Percentiles rank a stretch among this genome's conserved stretches.
phyloP scores from a whole-genome alignment of 2,888 invertebrate genomes.

The Chesias legatella region DNA sequence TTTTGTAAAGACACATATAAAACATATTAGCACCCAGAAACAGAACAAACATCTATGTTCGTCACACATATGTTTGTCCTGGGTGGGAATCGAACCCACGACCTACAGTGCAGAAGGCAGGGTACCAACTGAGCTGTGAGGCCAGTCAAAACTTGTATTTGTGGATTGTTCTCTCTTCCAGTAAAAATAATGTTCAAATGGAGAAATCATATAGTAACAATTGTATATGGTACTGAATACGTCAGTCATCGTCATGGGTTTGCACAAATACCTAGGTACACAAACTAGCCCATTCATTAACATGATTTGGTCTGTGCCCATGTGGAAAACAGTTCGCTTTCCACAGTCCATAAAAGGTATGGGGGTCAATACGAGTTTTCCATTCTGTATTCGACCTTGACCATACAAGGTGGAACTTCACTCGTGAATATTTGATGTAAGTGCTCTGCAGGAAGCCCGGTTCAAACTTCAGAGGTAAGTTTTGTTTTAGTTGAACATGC shows the following conservation, averaged over 20 bases:
- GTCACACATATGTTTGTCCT: too few species aligned
- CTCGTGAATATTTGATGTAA: slow-evolving; percentile 24
- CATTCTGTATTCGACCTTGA: slow-evolving; percentile 58
- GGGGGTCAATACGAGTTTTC: slow-evolving; percentile 40
- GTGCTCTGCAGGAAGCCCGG: slow-evolving; percentile 18
- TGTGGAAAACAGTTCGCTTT: slow-evolving; percentile 64
- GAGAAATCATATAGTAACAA: neutral
- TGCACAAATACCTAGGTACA: slow-evolving; percentile 38
- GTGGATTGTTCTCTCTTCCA: too few species aligned
- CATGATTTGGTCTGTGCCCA: slow-evolving; percentile 61
- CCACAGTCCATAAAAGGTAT: slow-evolving; percentile 56
- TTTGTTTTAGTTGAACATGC: slow-evolving; percentile 26
- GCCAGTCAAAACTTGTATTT: too few species aligned
- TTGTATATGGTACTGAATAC: slow-evolving; percentile 3
- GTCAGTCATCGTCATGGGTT: slow-evolving; percentile 43
- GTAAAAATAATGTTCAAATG: neutral
- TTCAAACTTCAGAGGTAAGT: slow-evolving; percentile 29
- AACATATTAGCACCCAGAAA: too few species aligned
- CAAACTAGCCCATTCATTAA: slow-evolving; percentile 51
- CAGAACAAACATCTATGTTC: too few species aligned
- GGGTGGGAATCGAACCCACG: too few species aligned
- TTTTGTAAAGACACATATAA: too few species aligned
- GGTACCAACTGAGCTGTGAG: too few species aligned
- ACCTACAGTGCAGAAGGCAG: too few species aligned
- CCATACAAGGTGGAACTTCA: slow-evolving; percentile 24